Evolutionary conservation across 2,888 invertebrate species (phyloP).

Genomic region (Tortrix viridana): DNA sequence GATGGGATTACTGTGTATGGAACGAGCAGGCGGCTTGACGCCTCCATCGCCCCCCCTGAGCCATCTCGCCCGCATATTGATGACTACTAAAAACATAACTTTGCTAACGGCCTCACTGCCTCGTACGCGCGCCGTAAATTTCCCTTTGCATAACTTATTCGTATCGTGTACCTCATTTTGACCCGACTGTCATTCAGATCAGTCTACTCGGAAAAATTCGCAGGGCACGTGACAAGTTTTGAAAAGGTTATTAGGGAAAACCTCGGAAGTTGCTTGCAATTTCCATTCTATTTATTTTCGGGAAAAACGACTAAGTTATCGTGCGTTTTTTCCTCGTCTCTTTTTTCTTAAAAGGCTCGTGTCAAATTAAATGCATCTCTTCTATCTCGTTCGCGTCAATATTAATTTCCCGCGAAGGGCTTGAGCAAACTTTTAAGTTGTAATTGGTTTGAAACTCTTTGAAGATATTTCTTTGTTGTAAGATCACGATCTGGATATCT

Average conservation of each 20-base stretch:
- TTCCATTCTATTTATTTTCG: background rate
- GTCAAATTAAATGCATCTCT: conserved; percentile 6
- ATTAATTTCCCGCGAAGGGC: conserved; percentile 9
- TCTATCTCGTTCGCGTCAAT: conserved; percentile 13
- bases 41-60: conserved; percentile 47
- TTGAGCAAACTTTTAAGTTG: conserved; percentile 18
- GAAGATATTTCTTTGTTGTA: conserved; percentile 28
- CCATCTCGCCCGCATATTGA: conserved; percentile 60
- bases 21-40: conserved; percentile 68
- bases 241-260: conserved; percentile 17
- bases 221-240: conserved; percentile 24
- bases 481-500: conserved; percentile 23
- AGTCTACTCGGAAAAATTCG: conserved; percentile 17
- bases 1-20: conserved; percentile 40
- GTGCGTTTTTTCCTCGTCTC: background rate
- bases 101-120: conserved; percentile 47
- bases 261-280: conserved; percentile 10
- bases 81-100: conserved; percentile 55
- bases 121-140: conserved; percentile 50
- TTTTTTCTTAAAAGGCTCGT: background rate
- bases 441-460: conserved; percentile 28
- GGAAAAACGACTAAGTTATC: too few species aligned
- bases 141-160: conserved; percentile 49
- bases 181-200: conserved; percentile 32
- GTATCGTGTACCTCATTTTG: conserved; percentile 38